Base-by-base conservation (phyloP, 2,797 vertebrate species). In the Lagocephalus sceleratus region DNA sequence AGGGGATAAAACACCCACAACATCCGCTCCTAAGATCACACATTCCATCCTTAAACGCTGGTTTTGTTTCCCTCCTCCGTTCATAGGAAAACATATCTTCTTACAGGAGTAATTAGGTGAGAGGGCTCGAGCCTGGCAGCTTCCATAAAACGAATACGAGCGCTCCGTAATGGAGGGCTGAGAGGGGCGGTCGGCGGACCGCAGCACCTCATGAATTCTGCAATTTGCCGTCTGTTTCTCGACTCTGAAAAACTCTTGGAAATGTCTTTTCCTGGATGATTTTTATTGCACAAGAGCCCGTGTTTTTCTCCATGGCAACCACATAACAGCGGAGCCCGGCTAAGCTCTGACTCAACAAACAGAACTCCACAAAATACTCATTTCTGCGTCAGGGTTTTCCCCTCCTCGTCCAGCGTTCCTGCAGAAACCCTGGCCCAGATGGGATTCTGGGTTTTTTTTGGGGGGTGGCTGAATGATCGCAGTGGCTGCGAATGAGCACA, bases 271-370 rank as follows among this genome's bases (percentile, higher is more conserved):
- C 83, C 85, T 87, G 87, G 78, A 87, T 83, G 79, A 81, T 86
- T 90, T 42, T 90, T 88, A 89, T 86, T 88, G 85, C 83, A 67
- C 87, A 81, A 83, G 83, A 76, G 83, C 81, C 85, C 83, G 71
- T 91, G 89, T 91, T 90, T 90, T 89, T 88, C 88, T 86, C 90
- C 87, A 90, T 92, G 80, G 88, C 87, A 91, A 92, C 90, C 47
- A 45, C 85, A 90, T 77, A 90, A 91, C 88, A 91, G 82, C 73
- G 63, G 78, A 88, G 81, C 80, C 81, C 85, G 73, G 74, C 86
- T 88, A 85, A 85, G 86, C 86, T 87, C 86, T 91, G 89, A 91
- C 87, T 90, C 89, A 91, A 91, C 87, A 85, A 87, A 87, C 89
- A 90, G 84, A 90, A 83, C 86, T 86, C 78, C 52, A 81, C 85